These are phyloP conservation scores for Bothrops jararaca DNA, from an alignment of 2,113 vertebrate species.

Conservation along the genomic window DNA sequence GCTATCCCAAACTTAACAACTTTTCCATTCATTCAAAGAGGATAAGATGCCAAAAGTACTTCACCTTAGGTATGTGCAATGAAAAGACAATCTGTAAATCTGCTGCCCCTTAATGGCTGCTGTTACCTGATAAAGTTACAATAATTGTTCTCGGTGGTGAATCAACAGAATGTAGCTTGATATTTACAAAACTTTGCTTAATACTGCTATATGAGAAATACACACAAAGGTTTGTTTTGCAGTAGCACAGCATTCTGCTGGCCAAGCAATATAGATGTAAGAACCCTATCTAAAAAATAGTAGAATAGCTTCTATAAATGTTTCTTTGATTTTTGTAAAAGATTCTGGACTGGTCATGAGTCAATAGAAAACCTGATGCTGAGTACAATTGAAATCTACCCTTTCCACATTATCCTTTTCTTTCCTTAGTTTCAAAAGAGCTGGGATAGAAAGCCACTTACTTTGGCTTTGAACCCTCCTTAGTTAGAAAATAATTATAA, in stretches of 20 bases:
- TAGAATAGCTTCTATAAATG: not conserved
- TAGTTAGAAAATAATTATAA: not conserved
- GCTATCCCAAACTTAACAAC: not conserved
- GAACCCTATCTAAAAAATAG: not conserved
- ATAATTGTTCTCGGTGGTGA: not conserved
- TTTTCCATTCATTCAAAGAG: not conserved
- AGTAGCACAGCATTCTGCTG: too few relatives aligned
- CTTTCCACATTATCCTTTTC: not conserved
- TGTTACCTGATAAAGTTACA: not conserved
- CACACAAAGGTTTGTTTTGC: not conserved
- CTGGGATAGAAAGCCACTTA: not conserved
- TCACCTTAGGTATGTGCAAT: not conserved
- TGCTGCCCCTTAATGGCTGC: slow-evolving; percentile 5
- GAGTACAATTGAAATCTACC: not conserved
- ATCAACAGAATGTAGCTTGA: fast-evolving
- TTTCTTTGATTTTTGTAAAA: not conserved
- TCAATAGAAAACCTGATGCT: not conserved
- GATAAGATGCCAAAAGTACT: slow-evolving; percentile 5
- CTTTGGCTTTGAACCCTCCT: not conserved
- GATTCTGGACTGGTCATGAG: not conserved
- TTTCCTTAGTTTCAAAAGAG: not conserved
- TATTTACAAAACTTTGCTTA: not conserved
- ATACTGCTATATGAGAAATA: not conserved
- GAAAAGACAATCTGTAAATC: not conserved
- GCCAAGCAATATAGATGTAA: not conserved